These are phyloP conservation scores for Actenoides hombroni DNA, from an alignment of 2,113 vertebrate species.

Conservation along the genomic window DNA sequence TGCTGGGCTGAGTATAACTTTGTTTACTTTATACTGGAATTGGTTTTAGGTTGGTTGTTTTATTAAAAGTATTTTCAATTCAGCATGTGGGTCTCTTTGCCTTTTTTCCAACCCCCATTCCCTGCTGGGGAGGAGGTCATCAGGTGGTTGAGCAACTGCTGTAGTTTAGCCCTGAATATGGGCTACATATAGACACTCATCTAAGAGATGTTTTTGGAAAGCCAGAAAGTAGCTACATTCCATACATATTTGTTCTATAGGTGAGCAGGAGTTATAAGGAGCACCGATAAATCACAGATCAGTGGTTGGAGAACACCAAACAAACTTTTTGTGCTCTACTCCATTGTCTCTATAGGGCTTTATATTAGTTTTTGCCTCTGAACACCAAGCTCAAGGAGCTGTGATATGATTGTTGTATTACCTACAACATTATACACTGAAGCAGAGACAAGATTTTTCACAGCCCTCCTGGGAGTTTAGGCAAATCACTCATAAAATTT, in stretches of 20 bases:
- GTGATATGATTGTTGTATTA: background rate
- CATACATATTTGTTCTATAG: background rate
- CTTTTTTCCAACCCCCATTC: too few relatives aligned
- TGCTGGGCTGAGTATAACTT: too few relatives aligned
- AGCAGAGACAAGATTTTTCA: background rate
- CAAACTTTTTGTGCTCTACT: background rate
- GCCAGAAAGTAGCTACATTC: background rate
- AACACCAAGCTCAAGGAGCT: background rate
- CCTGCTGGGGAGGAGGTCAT: too few relatives aligned
- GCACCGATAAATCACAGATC: background rate
- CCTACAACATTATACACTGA: background rate
- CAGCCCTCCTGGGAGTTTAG: background rate
- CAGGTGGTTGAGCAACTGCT: too few relatives aligned
- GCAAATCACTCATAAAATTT: background rate
- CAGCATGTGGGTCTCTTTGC: too few relatives aligned
- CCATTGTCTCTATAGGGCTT: background rate
- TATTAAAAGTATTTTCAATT: too few relatives aligned
- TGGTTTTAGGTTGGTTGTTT: too few relatives aligned
- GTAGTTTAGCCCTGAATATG: too few relatives aligned
- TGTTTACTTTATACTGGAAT: too few relatives aligned
- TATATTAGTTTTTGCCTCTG: background rate
- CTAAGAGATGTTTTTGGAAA: background rate
- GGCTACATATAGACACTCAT: background rate
- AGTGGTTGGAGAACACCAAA: background rate
- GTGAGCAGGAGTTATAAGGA: background rate